Percentiles rank a stretch among this genome's conserved stretches.
Evolutionary conservation across 2,113 vertebrate genomes (phyloP).

Genomic region (Plotosus lineatus): DNA sequence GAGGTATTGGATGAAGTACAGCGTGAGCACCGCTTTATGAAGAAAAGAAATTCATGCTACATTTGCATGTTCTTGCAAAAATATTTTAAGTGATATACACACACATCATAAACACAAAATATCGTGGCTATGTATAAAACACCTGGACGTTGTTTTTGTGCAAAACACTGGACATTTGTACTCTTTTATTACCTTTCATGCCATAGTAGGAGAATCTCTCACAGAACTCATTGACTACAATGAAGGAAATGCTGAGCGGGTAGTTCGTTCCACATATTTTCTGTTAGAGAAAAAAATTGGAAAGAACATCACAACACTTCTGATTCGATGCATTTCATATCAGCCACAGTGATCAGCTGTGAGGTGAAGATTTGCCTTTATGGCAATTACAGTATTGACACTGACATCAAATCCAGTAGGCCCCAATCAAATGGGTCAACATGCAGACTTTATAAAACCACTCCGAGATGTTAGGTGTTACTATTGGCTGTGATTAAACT

Average conservation of each 20-base stretch:
- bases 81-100: background rate
- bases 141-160: background rate
- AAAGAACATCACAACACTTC: slow-evolving; percentile 1
- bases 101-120: background rate
- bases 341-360: no score
- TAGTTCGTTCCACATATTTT: slow-evolving; percentile 92
- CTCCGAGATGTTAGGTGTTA: background rate
- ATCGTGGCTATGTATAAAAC: no score
- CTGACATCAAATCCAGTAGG: background rate
- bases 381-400: background rate
- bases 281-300: slow-evolving; percentile 70
- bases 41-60: slow-evolving; percentile 27
- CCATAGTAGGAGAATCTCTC: slow-evolving; percentile 99
- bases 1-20: slow-evolving; percentile 92
- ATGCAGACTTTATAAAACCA: background rate
- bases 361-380: background rate
- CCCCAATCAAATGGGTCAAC: background rate
- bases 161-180: background rate
- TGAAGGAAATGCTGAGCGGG: slow-evolving; percentile 90
- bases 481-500: no score
- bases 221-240: slow-evolving; percentile 97
- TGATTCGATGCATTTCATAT: background rate
- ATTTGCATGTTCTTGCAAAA: background rate
- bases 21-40: slow-evolving; percentile 85
- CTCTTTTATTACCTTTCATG: slow-evolving; percentile 86